Base-by-base conservation (phyloP, 1,140 invertebrate genomes). In the Leptestheria dahalacensis region DNA sequence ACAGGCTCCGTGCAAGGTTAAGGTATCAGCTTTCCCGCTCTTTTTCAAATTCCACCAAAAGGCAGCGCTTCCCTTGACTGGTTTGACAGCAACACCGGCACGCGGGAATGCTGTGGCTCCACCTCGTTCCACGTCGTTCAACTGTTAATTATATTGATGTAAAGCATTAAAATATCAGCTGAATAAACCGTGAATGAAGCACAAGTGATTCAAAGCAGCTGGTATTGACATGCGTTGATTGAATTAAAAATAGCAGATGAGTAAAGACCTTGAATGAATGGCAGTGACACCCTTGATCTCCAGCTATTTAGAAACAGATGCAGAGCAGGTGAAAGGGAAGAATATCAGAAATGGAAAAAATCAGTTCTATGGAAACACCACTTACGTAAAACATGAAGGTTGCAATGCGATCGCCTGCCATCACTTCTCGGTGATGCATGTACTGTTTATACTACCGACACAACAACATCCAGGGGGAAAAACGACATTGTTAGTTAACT, bases 331-430 rank as follows among this genome's bases (percentile, higher is more conserved):
- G n/a, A n/a, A n/a, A n/a, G n/a, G n/a, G n/a, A n/a, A n/a, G n/a
- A n/a, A n/a, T n/a, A n/a, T n/a, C n/a, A n/a, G n/a, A n/a, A n/a
- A n/a, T n/a, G n/a, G n/a, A n/a, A n/a, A n/a, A n/a, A n/a, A 9
- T 41, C 6, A 15, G 6, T 41, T 41, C 15, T 41, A 41, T 41
- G 33, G 6, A 15, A 18, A 33, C n/a, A 33, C n/a, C 10, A 75
- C 77, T 77, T 72, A 80, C 77, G 71, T 80, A 80, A 66, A 73
- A 74, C 68, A 80, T 73, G 62, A 77, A 72, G 25, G 79, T 80
- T 18, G 77, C 78, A 51, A 78, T 75, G 64, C 79, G 65, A 66
- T 80, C 78, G 3, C 78, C 78, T 64, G 63, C 64, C 20, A 51
- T 61, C 20, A 60, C 68, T 66, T 67, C 64, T 1, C 60, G 26